These are phyloP conservation scores for Microplitis manilae DNA, from an alignment of 2,888 invertebrate species.

Conservation along the genomic window DNA sequence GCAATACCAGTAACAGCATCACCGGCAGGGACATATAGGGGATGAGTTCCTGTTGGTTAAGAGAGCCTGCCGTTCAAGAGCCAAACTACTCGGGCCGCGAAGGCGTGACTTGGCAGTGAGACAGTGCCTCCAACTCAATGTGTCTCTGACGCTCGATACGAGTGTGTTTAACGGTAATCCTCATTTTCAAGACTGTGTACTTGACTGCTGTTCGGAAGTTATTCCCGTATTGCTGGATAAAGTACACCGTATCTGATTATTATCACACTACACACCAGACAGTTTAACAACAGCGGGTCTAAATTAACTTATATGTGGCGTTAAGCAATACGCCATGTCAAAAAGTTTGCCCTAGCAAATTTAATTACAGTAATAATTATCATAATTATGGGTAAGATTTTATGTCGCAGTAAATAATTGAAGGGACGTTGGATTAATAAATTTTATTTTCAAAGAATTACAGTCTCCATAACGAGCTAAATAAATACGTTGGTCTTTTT, in stretches of 20 bases:
- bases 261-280: neutral
- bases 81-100: slow-evolving; percentile 56
- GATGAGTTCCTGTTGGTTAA: neutral
- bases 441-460: too few relatives aligned
- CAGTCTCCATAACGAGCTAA: neutral
- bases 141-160: slow-evolving; percentile 57
- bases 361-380: too few relatives aligned
- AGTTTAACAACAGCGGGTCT: too few relatives aligned
- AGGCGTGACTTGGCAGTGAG: slow-evolving; percentile 64
- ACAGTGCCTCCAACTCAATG: slow-evolving; percentile 58
- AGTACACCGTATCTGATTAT: neutral
- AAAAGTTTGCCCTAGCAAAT: too few relatives aligned
- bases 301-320: too few relatives aligned
- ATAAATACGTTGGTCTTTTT: neutral
- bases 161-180: slow-evolving; percentile 60
- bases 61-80: slow-evolving; percentile 58
- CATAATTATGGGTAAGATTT: too few relatives aligned
- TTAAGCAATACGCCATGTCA: too few relatives aligned
- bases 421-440: too few relatives aligned
- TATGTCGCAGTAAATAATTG: too few relatives aligned
- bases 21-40: neutral
- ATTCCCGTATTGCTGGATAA: slow-evolving; percentile 1
- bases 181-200: slow-evolving; percentile 20
- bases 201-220: slow-evolving; percentile 20
- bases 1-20: neutral